Conservation (phyloP, 2,113 vertebrate genomes). For the Nothobranchius kuhntae region DNA sequence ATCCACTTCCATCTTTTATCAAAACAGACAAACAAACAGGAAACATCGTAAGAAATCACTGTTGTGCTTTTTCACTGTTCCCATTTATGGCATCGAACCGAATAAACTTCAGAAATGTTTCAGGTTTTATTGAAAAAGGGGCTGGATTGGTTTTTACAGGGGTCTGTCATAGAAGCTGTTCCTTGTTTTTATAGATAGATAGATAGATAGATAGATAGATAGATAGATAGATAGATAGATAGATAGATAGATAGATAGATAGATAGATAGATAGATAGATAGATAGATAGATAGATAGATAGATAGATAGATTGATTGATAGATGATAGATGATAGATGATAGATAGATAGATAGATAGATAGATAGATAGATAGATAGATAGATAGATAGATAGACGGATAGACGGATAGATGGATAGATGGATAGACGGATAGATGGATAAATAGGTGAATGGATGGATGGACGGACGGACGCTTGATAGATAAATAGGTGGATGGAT, state of each 20-base stretch:
- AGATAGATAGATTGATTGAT: slow-evolving; percentile 47
- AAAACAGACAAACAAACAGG: neutral
- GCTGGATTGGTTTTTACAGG: neutral
- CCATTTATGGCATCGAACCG: slow-evolving; percentile 8
- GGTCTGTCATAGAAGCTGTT: neutral
- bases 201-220: slow-evolving; percentile 53
- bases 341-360: slow-evolving; percentile 44
- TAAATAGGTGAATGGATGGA: slow-evolving; percentile 24
- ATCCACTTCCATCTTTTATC: neutral
- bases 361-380: no score
- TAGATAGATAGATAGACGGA: no score
- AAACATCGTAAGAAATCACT: slow-evolving; percentile 13
- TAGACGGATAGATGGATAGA: no score
- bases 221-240: slow-evolving; percentile 50
- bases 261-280: slow-evolving; percentile 22
- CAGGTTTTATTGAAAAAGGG: slow-evolving; percentile 15
- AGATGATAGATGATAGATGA: slow-evolving; percentile 57
- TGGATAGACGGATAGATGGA: neutral
- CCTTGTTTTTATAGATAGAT: neutral
- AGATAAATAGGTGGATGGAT: slow-evolving; percentile 35
- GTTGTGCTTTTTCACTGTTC: neutral
- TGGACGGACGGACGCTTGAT: slow-evolving; percentile 25
- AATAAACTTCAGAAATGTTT: slow-evolving; percentile 1
- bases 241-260: slow-evolving; percentile 28
- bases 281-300: slow-evolving; percentile 43